phyloP scores from a whole-genome alignment of 2,797 vertebrate genomes.

The Saguinus oedipus region DNA sequence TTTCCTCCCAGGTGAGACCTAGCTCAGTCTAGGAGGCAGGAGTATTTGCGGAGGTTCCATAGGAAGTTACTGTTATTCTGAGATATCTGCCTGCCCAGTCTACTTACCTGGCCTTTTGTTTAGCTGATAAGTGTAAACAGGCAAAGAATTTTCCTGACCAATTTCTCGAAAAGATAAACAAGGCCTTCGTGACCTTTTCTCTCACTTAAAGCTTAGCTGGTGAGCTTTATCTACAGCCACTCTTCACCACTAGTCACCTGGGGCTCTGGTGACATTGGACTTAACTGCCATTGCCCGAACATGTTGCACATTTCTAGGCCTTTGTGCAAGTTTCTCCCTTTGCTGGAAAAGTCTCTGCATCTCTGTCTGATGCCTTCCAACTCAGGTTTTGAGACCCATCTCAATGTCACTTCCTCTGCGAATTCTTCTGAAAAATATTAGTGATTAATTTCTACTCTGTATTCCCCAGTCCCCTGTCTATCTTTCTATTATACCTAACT shows the following conservation, averaged over 20 bases:
- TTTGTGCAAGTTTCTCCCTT: background rate
- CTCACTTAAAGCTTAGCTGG: background rate
- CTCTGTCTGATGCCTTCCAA: background rate
- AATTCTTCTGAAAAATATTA: background rate
- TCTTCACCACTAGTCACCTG: background rate
- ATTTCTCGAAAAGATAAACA: background rate
- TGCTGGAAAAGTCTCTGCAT: background rate
- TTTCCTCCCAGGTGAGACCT: background rate
- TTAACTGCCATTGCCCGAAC: background rate
- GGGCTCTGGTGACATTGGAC: background rate
- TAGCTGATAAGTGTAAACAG: background rate
- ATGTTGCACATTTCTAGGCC: background rate
- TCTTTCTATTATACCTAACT: background rate
- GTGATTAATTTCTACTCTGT: background rate
- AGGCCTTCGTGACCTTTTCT: background rate
- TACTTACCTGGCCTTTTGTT: background rate
- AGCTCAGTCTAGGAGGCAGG: background rate
- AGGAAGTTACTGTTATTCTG: background rate
- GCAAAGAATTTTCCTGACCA: background rate
- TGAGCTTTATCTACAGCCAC: background rate
- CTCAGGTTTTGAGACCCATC: background rate
- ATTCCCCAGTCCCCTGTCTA: background rate
- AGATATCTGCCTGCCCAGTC: background rate
- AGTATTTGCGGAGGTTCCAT: background rate
- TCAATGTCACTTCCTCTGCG: background rate